Conservation (phyloP, 1,140 invertebrate species). For the Drosophila auraria region DNA sequence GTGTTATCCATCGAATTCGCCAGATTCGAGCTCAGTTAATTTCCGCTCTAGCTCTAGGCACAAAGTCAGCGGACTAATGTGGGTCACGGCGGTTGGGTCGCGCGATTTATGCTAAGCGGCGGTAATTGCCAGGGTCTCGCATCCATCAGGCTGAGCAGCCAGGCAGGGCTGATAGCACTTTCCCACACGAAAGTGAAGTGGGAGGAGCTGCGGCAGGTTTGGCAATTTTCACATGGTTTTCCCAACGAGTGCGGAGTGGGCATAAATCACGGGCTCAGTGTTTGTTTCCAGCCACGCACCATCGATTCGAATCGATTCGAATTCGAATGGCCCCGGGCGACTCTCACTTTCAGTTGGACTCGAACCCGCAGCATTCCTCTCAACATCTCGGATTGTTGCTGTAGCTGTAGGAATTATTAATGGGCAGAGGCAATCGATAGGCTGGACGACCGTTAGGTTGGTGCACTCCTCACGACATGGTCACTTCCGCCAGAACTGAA, state of each 20-base stretch:
- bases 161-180: constrained; percentile 46
- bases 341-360: constrained; percentile 59
- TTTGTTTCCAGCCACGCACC: constrained; percentile 36
- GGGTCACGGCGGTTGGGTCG: constrained; percentile 64
- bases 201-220: constrained; percentile 36
- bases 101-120: constrained; percentile 58
- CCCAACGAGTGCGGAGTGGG: constrained; percentile 32
- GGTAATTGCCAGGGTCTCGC: constrained; percentile 58
- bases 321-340: constrained; percentile 27
- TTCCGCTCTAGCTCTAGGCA: constrained; percentile 68
- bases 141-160: constrained; percentile 28
- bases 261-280: constrained; percentile 67
- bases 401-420: constrained; percentile 27
- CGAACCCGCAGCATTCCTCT: constrained; percentile 70
- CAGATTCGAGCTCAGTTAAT: constrained; percentile 61
- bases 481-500: constrained; percentile 39
- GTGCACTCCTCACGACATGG: constrained; percentile 18
- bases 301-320: constrained; percentile 66
- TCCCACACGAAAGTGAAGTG: constrained; percentile 75
- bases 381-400: constrained; percentile 4
- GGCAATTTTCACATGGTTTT: constrained; percentile 71
- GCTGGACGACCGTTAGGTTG: constrained; percentile 33
- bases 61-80: constrained; percentile 66
- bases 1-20: constrained; percentile 8
- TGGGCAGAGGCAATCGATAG: constrained; percentile 42